Conservation (phyloP, 2,888 invertebrate genomes). For the Heliothis peltigera region DNA sequence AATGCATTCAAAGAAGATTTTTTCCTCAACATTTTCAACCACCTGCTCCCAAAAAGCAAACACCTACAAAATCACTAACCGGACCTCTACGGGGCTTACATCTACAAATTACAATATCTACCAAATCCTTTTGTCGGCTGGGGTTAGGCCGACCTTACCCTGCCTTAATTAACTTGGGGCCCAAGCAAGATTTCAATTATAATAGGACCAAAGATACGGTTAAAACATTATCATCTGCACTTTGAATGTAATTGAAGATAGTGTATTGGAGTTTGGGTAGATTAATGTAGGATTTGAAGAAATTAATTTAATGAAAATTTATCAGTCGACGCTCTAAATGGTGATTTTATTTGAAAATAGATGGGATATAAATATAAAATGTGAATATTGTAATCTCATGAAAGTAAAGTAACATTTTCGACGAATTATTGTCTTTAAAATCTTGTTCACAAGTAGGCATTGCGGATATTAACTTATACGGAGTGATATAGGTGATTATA, state of each 20-base stretch:
- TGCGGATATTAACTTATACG: no score
- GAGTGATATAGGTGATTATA: no score
- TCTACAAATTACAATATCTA: slow-evolving; percentile 59
- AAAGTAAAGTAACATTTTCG: no score
- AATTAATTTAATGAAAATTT: not conserved
- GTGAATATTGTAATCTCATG: no score
- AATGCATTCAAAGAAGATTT: no score
- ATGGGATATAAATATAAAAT: no score
- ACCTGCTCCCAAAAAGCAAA: not conserved
- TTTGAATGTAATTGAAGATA: slow-evolving; percentile 41
- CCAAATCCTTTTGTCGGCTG: slow-evolving; percentile 51
- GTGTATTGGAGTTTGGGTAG: slow-evolving; percentile 22
- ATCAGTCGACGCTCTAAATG: no score
- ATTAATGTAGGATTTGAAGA: not conserved
- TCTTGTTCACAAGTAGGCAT: no score
- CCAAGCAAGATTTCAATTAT: slow-evolving; percentile 83
- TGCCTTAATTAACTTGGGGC: slow-evolving; percentile 75
- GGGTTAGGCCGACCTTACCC: slow-evolving; percentile 62
- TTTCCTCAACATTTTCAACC: not conserved
- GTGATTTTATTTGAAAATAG: no score
- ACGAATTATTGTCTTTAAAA: no score
- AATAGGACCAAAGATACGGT: slow-evolving; percentile 70
- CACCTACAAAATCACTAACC: slow-evolving; percentile 34
- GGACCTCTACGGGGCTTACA: slow-evolving; percentile 47
- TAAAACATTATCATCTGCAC: slow-evolving; percentile 65